Base-by-base conservation (phyloP, 1,140 invertebrate species). In the Drosophila teissieri region DNA sequence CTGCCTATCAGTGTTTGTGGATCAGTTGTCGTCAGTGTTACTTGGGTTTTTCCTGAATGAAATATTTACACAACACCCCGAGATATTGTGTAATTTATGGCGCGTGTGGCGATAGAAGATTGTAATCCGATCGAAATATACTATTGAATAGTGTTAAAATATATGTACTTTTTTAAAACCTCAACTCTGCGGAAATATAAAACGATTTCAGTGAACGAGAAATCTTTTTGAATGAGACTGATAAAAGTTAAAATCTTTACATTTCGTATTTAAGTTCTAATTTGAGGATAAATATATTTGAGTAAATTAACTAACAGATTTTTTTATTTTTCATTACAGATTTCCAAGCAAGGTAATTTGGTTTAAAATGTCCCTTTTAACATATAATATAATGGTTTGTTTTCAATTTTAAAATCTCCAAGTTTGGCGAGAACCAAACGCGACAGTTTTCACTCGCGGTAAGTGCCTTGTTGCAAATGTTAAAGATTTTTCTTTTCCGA, bases 401-500 rank as follows among this genome's bases (percentile, higher is more conserved):
- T 44, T 17, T 39, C 8, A 40, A 15, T 64, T 63, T 15, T 22
- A 14, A 17, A 46, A 63, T 40, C 24, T 24, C 19, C 15, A 45
- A 27, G 14, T 52, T 51, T 45, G 45, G 15, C 27, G 56, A 88
- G 83, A 58, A 11, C 31, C 8, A 88, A 77, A 37, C 63, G 77
- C n/a, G 61, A 78, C 8, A 64, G 73, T 63, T 88, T 88, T 22
- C 67, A 89, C 3, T 24, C 46, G 48, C 84, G 84, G 84, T 88
- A 84, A 88, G 84, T 88, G 77, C 80, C 69, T 40, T 80, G 80
- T 36, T 40, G 67, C 68, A 72, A 69, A 72, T 78, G 68, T 69
- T 67, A 57, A 64, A 52, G 56, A 78, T 49, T 31, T 73, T 73
- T 80, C 78, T 78, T 88, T 46, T 73, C 53, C 27, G 46, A 40